A percentile compares a stretch with the other conserved stretches of the same genome.
These are phyloP conservation scores for Catocala nupta DNA, from an alignment of 2,888 invertebrate genomes.

Conservation along the genomic window DNA sequence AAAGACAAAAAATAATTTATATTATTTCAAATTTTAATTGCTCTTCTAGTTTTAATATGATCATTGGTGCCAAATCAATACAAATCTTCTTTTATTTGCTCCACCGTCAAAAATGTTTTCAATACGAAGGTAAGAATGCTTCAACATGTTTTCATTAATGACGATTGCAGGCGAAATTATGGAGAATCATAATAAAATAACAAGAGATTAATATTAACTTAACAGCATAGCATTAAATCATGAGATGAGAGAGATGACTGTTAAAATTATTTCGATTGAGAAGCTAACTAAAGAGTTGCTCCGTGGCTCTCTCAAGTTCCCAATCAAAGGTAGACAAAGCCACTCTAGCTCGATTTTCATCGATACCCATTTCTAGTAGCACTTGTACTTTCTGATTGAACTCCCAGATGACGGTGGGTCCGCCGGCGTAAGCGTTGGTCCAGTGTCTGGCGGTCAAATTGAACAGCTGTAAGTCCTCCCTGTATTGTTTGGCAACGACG, in stretches of 20 bases:
- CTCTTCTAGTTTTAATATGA: too few species aligned
- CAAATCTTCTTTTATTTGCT: too few species aligned
- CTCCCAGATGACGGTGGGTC: slow-evolving; percentile 88
- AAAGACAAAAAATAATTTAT: too few species aligned
- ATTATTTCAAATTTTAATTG: too few species aligned
- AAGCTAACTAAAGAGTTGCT: slow-evolving; percentile 84
- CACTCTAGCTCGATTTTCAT: slow-evolving; percentile 95
- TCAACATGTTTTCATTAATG: slow-evolving; percentile 15
- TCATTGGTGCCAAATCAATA: too few species aligned
- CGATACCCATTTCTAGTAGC: slow-evolving; percentile 97
- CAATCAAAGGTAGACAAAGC: slow-evolving; percentile 97
- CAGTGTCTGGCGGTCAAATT: slow-evolving; percentile 97
- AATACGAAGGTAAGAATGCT: slow-evolving; percentile 9
- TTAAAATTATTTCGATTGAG: slow-evolving; percentile 18
- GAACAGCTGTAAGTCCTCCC: slow-evolving; percentile 95
- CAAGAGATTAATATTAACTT: slow-evolving; percentile 30
- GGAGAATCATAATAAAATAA: slow-evolving; percentile 25
- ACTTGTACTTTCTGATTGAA: slow-evolving; percentile 95
- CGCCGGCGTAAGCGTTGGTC: slow-evolving; percentile 97
- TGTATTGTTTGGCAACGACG: slow-evolving; percentile 98
- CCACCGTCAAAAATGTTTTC: too few species aligned
- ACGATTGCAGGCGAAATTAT: slow-evolving; percentile 23
- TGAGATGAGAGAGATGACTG: slow-evolving; percentile 29
- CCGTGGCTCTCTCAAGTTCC: slow-evolving; percentile 97
- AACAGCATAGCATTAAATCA: slow-evolving; percentile 36